Base-by-base conservation (phyloP, 64 coral and sea anemone species). In the Montipora efflorescens region DNA sequence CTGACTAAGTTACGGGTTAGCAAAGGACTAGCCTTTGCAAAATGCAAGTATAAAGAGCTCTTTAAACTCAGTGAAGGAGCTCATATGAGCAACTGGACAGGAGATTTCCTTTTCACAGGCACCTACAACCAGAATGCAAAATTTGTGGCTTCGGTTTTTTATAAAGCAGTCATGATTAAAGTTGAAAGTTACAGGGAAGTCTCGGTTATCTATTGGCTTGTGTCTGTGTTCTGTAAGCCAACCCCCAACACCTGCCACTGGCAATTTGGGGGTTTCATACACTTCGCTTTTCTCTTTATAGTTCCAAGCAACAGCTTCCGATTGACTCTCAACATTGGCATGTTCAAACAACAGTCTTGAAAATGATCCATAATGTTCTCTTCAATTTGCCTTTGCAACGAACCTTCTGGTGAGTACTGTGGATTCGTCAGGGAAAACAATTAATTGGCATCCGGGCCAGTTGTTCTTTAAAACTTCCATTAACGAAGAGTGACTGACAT, bases 81-180 rank as follows among this genome's bases (percentile, higher is more conserved):
- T 53, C 83, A 93, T 93, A 75, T 76, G 69, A 45, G 49, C 73
- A 43, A 77, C 78, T 20, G 59, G 83, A 20, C 73, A 44, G 53
- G 74, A 69, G 36, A 87, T 73, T 12, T 89, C 76, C 23, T 83
- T 87, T 25, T 20, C 83, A 82, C 87, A 90, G n/a, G 85, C 87
- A 12, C 93, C 52, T 23, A 94, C 86, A 5, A 95, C 25, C 7
- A 87, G 93, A 90, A 90, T 90, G 71, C 77, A 95, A 12, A 95
- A 46, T 28, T 68, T 95, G 78, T 95, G 88, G 51, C 83, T 90
- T 90, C 79, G 88, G 88, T 90, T 95, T 45, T 71, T 71, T 11
- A 67, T 64, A 9, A 95, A 69, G 83, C 93, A 95, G 23, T 74
- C 64, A 66, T 95, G 87, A 79, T 95, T 88, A 84, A 95, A 95